Percentiles rank a stretch among this genome's conserved stretches.
Evolutionary conservation across 2,113 vertebrate species (phyloP).

Genomic region (Noturus placidus): DNA sequence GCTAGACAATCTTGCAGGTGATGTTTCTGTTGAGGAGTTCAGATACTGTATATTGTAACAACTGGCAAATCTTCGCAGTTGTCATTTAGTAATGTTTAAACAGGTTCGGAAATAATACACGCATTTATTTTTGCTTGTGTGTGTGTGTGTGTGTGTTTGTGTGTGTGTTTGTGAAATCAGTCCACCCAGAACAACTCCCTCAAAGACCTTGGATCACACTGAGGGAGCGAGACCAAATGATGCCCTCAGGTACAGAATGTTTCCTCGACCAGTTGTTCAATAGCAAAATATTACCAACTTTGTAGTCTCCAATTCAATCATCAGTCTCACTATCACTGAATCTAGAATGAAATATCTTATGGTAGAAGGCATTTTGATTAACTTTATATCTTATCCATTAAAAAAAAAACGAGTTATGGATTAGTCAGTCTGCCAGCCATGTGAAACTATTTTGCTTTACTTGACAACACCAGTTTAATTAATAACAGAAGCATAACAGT

Average conservation of each 20-base stretch:
- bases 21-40: conserved; percentile 10
- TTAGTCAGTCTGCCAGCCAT: not conserved
- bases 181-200: conserved; percentile 98
- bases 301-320: not conserved
- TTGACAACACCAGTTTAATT: not conserved
- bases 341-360: not conserved
- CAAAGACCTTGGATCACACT: conserved; percentile 97
- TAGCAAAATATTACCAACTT: not conserved
- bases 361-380: not conserved
- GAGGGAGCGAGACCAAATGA: conserved; percentile 94
- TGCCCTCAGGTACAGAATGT: conserved; percentile 82
- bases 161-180: conserved; percentile 63
- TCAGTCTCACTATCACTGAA: not conserved
- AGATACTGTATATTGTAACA: not conserved
- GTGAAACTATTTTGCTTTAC: not conserved
- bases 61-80: not conserved
- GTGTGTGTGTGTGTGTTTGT: not conserved
- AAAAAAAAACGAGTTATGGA: not conserved
- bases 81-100: conserved; percentile 18
- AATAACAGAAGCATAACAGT: not conserved
- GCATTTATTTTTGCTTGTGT: no score
- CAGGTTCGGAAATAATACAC: not conserved
- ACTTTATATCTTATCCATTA: not conserved
- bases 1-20: conserved; percentile 99
- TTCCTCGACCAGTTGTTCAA: not conserved